Evolutionary conservation across 2,888 invertebrate species (phyloP).

Genomic region (Periphyllus acericola): DNA sequence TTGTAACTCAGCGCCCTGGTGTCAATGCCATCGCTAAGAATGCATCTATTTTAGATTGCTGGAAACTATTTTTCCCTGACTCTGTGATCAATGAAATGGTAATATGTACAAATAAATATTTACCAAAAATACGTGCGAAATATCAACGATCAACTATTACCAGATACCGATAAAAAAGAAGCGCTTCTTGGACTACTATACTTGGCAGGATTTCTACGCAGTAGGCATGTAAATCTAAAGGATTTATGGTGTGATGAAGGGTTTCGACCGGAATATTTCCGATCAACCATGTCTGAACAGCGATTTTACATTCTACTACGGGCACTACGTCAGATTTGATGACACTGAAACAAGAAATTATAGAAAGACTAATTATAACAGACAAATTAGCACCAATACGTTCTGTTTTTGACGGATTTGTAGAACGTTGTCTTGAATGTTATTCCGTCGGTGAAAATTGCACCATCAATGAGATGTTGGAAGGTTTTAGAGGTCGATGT

Average conservation of each 20-base stretch:
- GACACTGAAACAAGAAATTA: too few species aligned
- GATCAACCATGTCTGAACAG: too few species aligned
- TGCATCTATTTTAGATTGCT: too few species aligned
- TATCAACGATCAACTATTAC: constrained; percentile 7
- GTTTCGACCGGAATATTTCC: neutral
- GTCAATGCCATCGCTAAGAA: constrained; percentile 26
- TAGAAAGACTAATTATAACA: too few species aligned
- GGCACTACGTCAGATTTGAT: too few species aligned
- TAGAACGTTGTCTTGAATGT: neutral
- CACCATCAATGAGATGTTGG: constrained; percentile 21
- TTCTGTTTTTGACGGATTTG: constrained; percentile 15
- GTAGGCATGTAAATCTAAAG: constrained; percentile 22
- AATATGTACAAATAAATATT: constrained; percentile 29
- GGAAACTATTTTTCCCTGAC: constrained; percentile 36
- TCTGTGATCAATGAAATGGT: constrained; percentile 29
- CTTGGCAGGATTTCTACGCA: neutral
- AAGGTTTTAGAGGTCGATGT: constrained; percentile 14
- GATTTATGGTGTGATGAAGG: constrained; percentile 4
- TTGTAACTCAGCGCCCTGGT: neutral
- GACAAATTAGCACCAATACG: constrained; percentile 9
- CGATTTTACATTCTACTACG: too few species aligned
- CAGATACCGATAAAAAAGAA: constrained; percentile 5
- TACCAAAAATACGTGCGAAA: constrained; percentile 17
- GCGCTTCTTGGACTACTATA: constrained; percentile 37
- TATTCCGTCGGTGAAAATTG: constrained; percentile 13